Conservation (phyloP, 2,113 vertebrate species). For the crab-eating macaque (Macaca fascicularis) region DNA sequence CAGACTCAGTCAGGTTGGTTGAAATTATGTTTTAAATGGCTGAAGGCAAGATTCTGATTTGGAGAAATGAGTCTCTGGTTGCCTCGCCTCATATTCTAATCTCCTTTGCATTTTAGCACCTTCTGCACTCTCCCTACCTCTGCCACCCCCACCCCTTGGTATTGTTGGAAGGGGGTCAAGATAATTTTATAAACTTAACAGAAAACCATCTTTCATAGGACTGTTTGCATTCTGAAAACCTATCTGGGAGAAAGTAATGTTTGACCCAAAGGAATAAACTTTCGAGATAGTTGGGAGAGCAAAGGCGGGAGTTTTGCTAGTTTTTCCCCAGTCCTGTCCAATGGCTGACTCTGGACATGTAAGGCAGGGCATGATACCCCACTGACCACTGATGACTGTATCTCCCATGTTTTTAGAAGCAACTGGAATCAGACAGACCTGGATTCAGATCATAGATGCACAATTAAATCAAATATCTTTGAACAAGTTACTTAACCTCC, state of each 20-base stretch:
- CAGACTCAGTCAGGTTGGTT: neutral
- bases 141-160: no score
- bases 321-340: neutral
- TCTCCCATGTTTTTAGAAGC: neutral
- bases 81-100: neutral
- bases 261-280: neutral
- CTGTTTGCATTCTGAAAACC: neutral
- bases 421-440: neutral
- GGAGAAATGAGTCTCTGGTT: neutral
- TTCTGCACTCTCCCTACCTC: neutral
- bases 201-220: neutral
- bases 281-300: neutral
- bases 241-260: neutral
- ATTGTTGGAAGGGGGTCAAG: neutral
- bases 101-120: neutral
- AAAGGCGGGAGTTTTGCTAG: neutral
- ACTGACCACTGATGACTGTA: neutral
- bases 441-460: neutral
- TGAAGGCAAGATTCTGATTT: neutral
- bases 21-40: conserved; percentile 12
- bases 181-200: neutral
- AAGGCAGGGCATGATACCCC: neutral
- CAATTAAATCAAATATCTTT: neutral
- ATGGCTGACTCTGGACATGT: neutral
- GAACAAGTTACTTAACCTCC: neutral